Conservation (phyloP, 2,797 vertebrate species). For the Muscicapa comitata region DNA sequence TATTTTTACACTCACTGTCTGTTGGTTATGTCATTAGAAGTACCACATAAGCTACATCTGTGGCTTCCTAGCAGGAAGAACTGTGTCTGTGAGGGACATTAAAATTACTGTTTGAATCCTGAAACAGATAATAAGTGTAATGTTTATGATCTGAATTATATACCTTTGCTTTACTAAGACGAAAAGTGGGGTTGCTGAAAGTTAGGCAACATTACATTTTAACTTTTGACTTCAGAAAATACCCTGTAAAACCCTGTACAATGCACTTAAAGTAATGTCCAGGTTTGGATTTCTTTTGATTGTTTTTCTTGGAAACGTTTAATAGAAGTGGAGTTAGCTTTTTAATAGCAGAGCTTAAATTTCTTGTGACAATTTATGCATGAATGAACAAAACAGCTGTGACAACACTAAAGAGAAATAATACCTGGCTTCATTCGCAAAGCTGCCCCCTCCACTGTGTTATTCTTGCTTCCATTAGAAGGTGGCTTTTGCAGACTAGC, state of each 20-base stretch:
- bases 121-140: not conserved
- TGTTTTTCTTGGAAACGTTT: not conserved
- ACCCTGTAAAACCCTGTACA: not conserved
- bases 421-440: not conserved
- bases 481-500: not conserved
- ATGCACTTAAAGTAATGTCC: not conserved
- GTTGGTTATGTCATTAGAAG: not conserved
- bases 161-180: not conserved
- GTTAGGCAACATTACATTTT: not conserved
- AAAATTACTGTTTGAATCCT: not conserved
- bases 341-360: not conserved
- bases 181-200: not conserved
- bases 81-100: not conserved
- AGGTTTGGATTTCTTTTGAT: not conserved
- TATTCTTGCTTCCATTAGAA: not conserved
- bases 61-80: not conserved
- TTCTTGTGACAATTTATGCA: not conserved
- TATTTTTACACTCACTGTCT: not conserved
- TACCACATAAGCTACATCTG: accelerated
- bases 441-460: not conserved
- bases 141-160: not conserved
- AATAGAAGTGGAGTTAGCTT: not conserved
- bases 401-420: not conserved
- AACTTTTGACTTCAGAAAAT: not conserved
- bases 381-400: not conserved